These are phyloP conservation scores for Chaetorhynchus papuensis DNA, from an alignment of 2,113 vertebrate genomes.

Conservation along the genomic window DNA sequence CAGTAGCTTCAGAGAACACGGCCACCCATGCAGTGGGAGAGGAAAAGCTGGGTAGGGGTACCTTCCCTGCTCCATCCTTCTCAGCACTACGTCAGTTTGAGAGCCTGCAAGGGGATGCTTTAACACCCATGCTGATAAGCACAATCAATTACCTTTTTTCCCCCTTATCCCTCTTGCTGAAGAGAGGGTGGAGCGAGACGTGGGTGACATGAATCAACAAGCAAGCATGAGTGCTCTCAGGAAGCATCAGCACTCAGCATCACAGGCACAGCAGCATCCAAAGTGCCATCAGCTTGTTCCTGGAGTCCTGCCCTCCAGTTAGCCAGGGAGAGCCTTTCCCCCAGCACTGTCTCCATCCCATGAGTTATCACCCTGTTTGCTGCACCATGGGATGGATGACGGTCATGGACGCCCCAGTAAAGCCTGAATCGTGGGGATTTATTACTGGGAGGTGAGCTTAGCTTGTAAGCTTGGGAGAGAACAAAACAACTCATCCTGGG, in stretches of 20 bases:
- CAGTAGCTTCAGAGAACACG: accelerated
- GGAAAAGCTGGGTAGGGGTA: not conserved
- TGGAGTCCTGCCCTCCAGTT: not conserved
- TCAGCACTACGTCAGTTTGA: not conserved
- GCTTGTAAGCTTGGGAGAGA: not conserved
- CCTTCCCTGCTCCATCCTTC: not conserved
- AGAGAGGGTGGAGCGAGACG: not conserved
- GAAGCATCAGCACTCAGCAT: not conserved
- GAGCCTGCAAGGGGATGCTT: not conserved
- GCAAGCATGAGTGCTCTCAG: not conserved
- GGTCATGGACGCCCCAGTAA: accelerated
- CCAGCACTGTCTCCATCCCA: not conserved
- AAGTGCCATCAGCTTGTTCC: not conserved
- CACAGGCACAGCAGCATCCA: not conserved
- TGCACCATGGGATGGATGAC: not conserved
- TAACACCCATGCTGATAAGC: not conserved
- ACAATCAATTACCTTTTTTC: not conserved
- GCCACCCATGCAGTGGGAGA: not conserved
- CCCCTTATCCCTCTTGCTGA: not conserved
- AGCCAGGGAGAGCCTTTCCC: not conserved
- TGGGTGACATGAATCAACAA: not conserved
- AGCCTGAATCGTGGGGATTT: not conserved
- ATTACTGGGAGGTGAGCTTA: not conserved
- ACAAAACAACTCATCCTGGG: not conserved
- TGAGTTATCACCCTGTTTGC: not conserved